These are phyloP conservation scores for Graptemys geographica DNA, from an alignment of 2,797 vertebrate genomes.

Conservation along the genomic window DNA sequence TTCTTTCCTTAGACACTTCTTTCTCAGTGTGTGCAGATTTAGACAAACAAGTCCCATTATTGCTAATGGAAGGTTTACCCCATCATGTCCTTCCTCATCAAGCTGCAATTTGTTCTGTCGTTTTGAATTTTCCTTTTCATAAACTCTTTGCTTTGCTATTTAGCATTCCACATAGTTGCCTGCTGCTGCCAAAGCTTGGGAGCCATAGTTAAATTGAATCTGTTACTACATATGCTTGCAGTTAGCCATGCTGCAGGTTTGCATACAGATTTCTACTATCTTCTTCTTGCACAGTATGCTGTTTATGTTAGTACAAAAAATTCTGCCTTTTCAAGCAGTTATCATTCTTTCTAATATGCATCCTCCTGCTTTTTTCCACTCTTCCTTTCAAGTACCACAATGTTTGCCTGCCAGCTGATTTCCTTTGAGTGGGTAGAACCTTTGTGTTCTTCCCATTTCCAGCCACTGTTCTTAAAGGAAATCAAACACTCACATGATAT, in stretches of 20 bases:
- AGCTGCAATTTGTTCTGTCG: neutral
- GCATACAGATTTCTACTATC: neutral
- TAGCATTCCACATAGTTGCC: neutral
- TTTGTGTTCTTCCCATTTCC: neutral
- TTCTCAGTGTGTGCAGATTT: neutral
- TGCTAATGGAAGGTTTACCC: constrained; percentile 1
- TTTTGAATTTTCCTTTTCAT: neutral
- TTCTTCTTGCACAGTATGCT: constrained; percentile 4
- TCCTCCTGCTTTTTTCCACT: neutral
- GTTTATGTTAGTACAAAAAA: constrained; percentile 36
- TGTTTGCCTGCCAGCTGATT: constrained; percentile 26
- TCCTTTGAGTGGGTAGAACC: neutral
- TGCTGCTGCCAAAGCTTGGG: neutral
- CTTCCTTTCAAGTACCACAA: neutral
- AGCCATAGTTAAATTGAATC: constrained; percentile 32
- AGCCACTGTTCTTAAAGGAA: neutral
- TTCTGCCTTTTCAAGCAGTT: constrained; percentile 18
- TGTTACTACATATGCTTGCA: neutral
- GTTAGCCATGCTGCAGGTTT: constrained; percentile 13
- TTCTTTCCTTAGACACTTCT: neutral
- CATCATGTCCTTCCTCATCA: neutral
- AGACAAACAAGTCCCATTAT: neutral
- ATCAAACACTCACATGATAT: neutral
- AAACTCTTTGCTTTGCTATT: neutral
- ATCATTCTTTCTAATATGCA: neutral